Evolutionary conservation across 92 coral and sea anemone genomes (phyloP).

Genomic region (Palythoa grandis): DNA sequence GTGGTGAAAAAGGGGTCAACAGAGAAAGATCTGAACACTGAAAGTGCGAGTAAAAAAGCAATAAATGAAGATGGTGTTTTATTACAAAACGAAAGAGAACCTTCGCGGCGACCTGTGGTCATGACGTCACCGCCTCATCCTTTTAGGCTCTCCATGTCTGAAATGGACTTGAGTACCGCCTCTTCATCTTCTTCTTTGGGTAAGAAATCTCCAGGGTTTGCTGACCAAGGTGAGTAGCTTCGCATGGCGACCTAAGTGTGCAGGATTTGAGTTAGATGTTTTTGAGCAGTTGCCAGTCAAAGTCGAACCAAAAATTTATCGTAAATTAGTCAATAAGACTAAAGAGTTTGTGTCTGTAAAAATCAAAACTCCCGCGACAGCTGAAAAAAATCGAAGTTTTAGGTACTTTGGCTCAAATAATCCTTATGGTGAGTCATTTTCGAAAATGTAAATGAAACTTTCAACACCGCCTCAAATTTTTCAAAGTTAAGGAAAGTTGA

Average conservation of each 20-base stretch:
- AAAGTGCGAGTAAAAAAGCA: neutral
- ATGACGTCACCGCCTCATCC: conserved; percentile 82
- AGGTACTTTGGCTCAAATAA: no score
- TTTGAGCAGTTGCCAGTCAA: no score
- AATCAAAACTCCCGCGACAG: no score
- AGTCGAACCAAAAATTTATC: no score
- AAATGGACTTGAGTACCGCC: conserved; percentile 53
- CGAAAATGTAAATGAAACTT: no score
- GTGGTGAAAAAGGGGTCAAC: neutral
- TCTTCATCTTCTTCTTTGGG: conserved; percentile 49
- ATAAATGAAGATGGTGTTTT: conserved; percentile 19
- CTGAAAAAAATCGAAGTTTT: no score
- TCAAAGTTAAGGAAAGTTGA: no score
- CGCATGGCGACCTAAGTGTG: neutral
- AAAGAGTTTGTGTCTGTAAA: no score
- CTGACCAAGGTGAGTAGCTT: conserved; percentile 69
- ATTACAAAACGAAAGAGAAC: conserved; percentile 52
- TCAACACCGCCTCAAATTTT: no score
- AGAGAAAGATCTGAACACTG: neutral
- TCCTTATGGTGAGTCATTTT: no score
- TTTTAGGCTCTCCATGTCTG: conserved; percentile 69
- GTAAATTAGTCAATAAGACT: no score
- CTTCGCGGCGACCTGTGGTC: conserved; percentile 68
- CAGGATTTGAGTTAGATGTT: no score
- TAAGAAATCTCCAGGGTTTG: conserved; percentile 64